A percentile compares a stretch with the other conserved stretches of the same genome.
Evolutionary conservation across 1,140 invertebrate species (phyloP).

Genomic region (Laodelphax striatellus): DNA sequence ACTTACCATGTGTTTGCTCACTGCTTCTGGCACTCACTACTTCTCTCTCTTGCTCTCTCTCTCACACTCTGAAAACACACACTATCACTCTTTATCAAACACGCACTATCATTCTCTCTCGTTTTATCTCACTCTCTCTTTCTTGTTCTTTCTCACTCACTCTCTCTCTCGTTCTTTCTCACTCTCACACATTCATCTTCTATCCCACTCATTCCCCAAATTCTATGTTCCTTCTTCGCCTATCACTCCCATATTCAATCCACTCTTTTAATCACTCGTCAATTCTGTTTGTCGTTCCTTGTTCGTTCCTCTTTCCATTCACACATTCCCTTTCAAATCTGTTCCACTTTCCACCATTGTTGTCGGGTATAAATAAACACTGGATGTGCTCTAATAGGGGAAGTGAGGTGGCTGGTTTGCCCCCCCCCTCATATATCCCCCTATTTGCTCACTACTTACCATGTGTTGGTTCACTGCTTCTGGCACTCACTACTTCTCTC

Average conservation of each 20-base stretch:
- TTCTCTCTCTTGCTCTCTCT: constrained; percentile 8
- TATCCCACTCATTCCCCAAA: not conserved
- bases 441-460: too few relatives aligned
- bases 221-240: not conserved
- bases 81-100: too few relatives aligned
- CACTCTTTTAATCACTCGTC: not conserved
- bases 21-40: not conserved
- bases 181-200: not conserved
- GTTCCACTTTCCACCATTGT: too few relatives aligned
- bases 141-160: not conserved
- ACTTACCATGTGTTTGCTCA: too few relatives aligned
- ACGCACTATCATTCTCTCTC: not conserved
- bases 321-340: too few relatives aligned
- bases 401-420: too few relatives aligned
- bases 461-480: not conserved
- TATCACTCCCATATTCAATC: constrained; percentile 3
- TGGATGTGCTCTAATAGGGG: too few relatives aligned
- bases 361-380: too few relatives aligned
- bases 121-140: not conserved
- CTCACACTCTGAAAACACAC: too few relatives aligned
- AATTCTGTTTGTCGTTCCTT: not conserved
- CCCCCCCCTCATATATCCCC: too few relatives aligned
- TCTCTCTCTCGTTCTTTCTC: not conserved
- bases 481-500: not conserved
- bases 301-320: too few relatives aligned